A percentile compares a stretch with the other conserved stretches of the same genome.
Conservation (phyloP, 2,113 vertebrate genomes). For the Herpetotheres cachinnans region DNA sequence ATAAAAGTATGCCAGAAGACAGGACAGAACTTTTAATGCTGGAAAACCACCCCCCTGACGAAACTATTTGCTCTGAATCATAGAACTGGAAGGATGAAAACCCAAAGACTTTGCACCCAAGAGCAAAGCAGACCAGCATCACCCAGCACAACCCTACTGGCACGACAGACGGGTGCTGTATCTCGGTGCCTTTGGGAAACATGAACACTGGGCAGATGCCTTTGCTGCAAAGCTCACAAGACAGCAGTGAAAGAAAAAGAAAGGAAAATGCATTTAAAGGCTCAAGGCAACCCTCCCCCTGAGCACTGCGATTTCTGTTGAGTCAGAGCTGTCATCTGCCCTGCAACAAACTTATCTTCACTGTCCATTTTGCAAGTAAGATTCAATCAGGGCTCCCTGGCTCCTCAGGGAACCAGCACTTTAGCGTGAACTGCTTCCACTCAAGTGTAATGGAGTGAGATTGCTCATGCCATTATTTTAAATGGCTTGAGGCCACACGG, state of each 20-base stretch:
- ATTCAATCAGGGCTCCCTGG: conserved; percentile 52
- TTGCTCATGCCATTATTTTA: conserved; percentile 63
- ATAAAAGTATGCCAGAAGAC: not conserved
- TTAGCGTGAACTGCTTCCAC: conserved; percentile 51
- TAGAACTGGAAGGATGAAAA: not conserved
- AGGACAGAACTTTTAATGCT: not conserved
- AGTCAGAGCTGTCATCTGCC: conserved; percentile 22
- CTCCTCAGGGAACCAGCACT: conserved; percentile 29
- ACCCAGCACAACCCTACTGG: not conserved
- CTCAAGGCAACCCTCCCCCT: not conserved
- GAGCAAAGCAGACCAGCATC: not conserved
- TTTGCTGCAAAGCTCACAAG: not conserved
- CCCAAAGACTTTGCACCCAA: not conserved
- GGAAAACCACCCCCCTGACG: not conserved
- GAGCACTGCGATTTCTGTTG: not conserved
- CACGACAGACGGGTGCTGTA: fast-evolving
- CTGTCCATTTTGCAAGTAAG: conserved; percentile 35
- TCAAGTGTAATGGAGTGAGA: conserved; percentile 62
- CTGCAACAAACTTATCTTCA: not conserved
- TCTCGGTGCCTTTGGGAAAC: not conserved
- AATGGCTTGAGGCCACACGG: conserved; percentile 55
- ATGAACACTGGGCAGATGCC: fast-evolving
- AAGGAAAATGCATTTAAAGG: not conserved
- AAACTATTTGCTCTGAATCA: not conserved
- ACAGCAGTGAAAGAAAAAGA: not conserved